phyloP scores from a whole-genome alignment of 2,888 invertebrate genomes.

The Harmothoe impar region DNA sequence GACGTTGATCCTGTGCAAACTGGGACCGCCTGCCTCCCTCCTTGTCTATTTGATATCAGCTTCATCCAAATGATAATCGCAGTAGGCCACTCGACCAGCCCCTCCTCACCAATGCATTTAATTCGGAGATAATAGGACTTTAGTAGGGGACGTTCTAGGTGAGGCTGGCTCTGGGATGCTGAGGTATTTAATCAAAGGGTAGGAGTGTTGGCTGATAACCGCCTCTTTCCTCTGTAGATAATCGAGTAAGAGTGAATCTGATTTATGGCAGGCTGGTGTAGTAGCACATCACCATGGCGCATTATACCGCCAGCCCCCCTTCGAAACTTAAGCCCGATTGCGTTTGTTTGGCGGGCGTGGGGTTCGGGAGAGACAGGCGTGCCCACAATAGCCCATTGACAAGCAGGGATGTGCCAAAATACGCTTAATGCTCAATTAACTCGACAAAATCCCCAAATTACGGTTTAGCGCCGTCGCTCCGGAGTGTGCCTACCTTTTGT shows the following conservation, averaged over 20 bases:
- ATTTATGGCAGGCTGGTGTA: slow-evolving; percentile 24
- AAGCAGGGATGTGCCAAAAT: slow-evolving; percentile 62
- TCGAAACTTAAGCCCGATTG: slow-evolving; percentile 61
- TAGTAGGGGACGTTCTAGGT: neutral
- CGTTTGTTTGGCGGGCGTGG: slow-evolving; percentile 52
- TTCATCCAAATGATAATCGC: slow-evolving; percentile 45
- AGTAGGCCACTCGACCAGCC: neutral
- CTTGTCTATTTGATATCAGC: slow-evolving; percentile 43
- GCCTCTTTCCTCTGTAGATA: slow-evolving; percentile 35
- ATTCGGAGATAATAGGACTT: slow-evolving; percentile 19
- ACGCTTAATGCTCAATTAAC: slow-evolving; percentile 62
- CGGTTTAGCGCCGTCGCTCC: slow-evolving; percentile 40
- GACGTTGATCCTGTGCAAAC: slow-evolving; percentile 55
- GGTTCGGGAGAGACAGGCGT: slow-evolving; percentile 46
- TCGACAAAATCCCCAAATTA: slow-evolving; percentile 62
- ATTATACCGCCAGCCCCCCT: slow-evolving; percentile 7
- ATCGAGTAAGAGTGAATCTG: slow-evolving; percentile 50
- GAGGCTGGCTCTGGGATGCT: neutral
- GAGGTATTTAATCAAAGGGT: slow-evolving; percentile 47
- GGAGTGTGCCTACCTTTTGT: slow-evolving; percentile 30
- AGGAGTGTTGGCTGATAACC: slow-evolving; percentile 29
- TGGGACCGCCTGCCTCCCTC: neutral
- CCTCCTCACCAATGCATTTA: slow-evolving; percentile 28
- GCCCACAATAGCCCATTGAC: slow-evolving; percentile 60
- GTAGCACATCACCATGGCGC: slow-evolving; percentile 31